Evolutionary conservation across 2,113 vertebrate species (phyloP).

Genomic region (Trematomus loennbergii): DNA sequence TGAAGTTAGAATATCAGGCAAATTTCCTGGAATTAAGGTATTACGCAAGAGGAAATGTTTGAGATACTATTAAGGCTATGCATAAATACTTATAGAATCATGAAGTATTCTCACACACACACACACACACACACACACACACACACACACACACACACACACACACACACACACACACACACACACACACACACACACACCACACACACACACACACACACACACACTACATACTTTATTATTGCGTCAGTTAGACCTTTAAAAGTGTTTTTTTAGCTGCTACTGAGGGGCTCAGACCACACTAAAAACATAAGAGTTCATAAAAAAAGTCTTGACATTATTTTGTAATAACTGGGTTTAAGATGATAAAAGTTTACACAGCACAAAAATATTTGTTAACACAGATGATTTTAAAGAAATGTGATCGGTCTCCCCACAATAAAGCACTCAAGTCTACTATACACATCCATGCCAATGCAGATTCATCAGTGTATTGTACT

Average conservation of each 20-base stretch:
- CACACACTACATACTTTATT: not conserved
- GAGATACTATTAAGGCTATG: not conserved
- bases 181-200: not conserved
- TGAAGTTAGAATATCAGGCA: not conserved
- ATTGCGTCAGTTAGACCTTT: not conserved
- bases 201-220: not conserved
- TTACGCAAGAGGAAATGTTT: not conserved
- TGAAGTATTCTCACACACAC: not conserved
- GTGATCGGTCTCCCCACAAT: not conserved
- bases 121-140: not conserved
- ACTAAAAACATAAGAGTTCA: not conserved
- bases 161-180: not conserved
- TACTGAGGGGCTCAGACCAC: not conserved
- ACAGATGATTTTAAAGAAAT: not conserved
- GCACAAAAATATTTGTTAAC: not conserved
- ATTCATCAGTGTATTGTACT: not conserved
- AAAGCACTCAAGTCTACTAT: not conserved
- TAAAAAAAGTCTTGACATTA: not conserved
- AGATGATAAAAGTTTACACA: not conserved
- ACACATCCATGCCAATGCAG: too few relatives aligned
- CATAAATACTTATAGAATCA: not conserved
- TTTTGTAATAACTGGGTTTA: not conserved
- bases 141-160: not conserved
- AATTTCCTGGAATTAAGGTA: not conserved
- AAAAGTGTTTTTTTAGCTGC: not conserved